phyloP scores from a whole-genome alignment of 2,797 vertebrate species.

The Malurus leucopterus region DNA sequence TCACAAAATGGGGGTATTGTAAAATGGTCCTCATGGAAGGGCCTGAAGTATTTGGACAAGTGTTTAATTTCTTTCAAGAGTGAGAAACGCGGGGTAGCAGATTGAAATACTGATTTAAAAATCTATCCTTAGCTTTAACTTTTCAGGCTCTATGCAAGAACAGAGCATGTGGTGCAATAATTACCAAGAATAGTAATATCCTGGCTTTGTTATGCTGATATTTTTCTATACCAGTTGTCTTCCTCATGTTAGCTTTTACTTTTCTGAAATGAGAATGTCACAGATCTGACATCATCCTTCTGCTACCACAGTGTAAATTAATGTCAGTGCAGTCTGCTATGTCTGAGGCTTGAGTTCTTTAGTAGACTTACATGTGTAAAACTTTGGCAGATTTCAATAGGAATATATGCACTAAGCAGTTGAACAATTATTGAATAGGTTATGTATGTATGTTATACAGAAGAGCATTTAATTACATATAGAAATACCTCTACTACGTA shows the following conservation, averaged over 20 bases:
- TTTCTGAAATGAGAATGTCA: not conserved
- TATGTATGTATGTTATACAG: not conserved
- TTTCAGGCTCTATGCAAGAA: not conserved
- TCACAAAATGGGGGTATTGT: not conserved
- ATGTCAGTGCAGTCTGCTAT: not conserved
- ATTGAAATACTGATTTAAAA: not conserved
- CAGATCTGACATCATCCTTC: not conserved
- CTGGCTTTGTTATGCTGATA: not conserved
- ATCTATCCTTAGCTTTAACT: not conserved
- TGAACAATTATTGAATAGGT: not conserved
- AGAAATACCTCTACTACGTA: not conserved
- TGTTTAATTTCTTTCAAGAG: not conserved
- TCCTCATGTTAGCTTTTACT: not conserved
- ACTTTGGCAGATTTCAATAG: not conserved
- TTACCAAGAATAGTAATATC: not conserved
- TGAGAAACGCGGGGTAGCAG: not conserved
- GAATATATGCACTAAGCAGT: not conserved
- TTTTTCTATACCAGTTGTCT: not conserved
- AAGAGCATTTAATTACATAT: not conserved
- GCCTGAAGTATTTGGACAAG: not conserved
- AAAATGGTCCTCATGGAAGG: not conserved
- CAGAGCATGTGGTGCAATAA: not conserved
- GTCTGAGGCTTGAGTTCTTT: not conserved
- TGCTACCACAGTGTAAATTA: not conserved
- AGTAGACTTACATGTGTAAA: not conserved